These are phyloP conservation scores for Suillia variegata DNA, from an alignment of 2,888 invertebrate genomes.

Conservation along the genomic window DNA sequence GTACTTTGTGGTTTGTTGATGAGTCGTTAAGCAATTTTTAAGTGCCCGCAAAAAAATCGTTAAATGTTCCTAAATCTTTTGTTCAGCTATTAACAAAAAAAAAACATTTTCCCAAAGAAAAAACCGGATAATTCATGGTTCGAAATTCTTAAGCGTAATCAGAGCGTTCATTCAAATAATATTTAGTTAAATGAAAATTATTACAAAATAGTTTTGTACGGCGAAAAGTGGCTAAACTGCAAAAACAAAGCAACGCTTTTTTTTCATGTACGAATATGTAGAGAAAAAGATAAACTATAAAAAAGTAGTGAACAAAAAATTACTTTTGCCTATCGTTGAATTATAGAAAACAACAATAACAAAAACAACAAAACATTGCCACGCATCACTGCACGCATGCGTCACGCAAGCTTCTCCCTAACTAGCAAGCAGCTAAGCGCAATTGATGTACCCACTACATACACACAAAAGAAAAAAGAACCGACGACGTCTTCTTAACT, in stretches of 20 bases:
- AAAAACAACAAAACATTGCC: constrained; percentile 11
- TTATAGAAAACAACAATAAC: constrained; percentile 8
- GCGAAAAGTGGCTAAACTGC: no score
- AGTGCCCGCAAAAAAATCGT: background rate
- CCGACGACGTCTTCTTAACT: constrained; percentile 9
- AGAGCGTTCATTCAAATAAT: constrained; percentile 40
- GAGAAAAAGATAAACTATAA: no score
- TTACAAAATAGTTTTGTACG: background rate
- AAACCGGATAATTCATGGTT: background rate
- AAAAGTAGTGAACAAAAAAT: no score
- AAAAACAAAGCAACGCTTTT: no score
- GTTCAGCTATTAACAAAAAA: constrained; percentile 13
- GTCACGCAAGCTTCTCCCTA: background rate
- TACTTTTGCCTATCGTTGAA: constrained; percentile 1
- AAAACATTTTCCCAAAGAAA: constrained; percentile 18
- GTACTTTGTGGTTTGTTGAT: background rate
- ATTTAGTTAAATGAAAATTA: background rate
- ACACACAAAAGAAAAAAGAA: no score
- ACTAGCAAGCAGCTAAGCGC: background rate
- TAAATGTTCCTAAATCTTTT: constrained; percentile 32
- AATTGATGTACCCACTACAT: no score
- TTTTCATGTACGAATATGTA: no score
- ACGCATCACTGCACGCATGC: constrained; percentile 19
- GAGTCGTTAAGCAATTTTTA: constrained; percentile 8
- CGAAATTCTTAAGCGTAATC: constrained; percentile 40